These are phyloP conservation scores for Hoplostethus atlanticus DNA, from an alignment of 2,797 vertebrate species.

Conservation along the genomic window DNA sequence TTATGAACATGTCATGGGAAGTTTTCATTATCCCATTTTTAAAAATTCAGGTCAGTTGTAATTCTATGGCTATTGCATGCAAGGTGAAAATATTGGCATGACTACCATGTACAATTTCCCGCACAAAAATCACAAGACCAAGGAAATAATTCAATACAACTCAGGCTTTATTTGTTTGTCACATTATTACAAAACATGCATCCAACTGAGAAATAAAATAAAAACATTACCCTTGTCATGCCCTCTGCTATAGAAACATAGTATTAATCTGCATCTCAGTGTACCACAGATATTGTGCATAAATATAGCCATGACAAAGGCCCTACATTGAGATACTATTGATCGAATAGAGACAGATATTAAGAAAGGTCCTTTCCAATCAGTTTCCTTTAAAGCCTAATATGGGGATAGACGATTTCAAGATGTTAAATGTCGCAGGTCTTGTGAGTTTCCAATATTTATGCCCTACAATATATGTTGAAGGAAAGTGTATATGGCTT, in stretches of 20 bases:
- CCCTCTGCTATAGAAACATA: neutral
- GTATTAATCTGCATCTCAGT: neutral
- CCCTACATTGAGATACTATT: neutral
- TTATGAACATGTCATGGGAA: neutral
- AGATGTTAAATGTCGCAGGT: neutral
- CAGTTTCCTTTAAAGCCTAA: too few species aligned
- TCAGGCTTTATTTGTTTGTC: conserved; percentile 72
- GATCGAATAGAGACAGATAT: neutral
- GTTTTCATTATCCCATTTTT: neutral
- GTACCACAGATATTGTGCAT: neutral
- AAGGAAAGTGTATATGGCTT: neutral
- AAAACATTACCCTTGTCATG: conserved; percentile 9
- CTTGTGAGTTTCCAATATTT: neutral
- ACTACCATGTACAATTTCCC: neutral
- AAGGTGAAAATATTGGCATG: neutral
- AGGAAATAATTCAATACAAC: conserved; percentile 37
- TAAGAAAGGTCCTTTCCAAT: too few species aligned
- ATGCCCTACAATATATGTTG: neutral
- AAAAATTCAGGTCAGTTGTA: neutral
- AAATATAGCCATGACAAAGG: neutral
- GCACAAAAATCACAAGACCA: conserved; percentile 62
- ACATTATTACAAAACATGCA: conserved; percentile 51
- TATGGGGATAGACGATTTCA: neutral
- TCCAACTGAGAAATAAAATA: conserved; percentile 29
- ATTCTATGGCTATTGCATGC: neutral